Conservation (phyloP, 2,113 vertebrate species). For the Pteronura brasiliensis region DNA sequence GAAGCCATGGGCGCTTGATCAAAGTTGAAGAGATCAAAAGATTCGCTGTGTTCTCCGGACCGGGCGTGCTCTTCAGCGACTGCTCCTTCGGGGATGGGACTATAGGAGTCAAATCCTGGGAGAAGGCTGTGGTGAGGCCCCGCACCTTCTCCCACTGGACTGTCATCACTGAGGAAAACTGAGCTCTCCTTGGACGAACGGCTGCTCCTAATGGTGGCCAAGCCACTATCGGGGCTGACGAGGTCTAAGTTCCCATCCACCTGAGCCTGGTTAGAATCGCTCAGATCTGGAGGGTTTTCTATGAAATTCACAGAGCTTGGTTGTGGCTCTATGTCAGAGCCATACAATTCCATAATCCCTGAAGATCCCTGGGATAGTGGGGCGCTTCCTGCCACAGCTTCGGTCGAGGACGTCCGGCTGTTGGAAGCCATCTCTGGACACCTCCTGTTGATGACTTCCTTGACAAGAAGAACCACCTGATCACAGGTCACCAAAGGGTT, state of each 20-base stretch:
- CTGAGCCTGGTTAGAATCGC: conserved; percentile 82
- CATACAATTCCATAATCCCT: conserved; percentile 93
- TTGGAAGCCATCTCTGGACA: conserved; percentile 88
- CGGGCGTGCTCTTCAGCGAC: conserved; percentile 86
- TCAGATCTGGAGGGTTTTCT: conserved; percentile 85
- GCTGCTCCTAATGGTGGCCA: conserved; percentile 95
- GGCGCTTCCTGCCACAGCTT: conserved; percentile 95
- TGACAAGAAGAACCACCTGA: conserved; percentile 88
- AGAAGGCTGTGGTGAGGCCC: conserved; percentile 88
- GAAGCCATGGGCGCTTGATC: conserved; percentile 83
- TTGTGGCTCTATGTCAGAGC: conserved; percentile 91
- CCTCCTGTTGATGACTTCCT: conserved; percentile 88
- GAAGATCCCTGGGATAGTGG: conserved; percentile 96
- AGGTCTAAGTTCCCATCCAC: conserved; percentile 89
- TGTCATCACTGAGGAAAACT: conserved; percentile 96
- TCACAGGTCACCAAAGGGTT: conserved; percentile 83
- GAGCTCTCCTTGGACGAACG: conserved; percentile 96
- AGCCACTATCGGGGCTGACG: conserved; percentile 94
- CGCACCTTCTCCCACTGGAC: conserved; percentile 88
- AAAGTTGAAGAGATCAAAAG: conserved; percentile 90
- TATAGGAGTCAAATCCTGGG: conserved; percentile 87
- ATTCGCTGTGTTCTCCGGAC: conserved; percentile 80
- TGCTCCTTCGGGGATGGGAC: conserved; percentile 86
- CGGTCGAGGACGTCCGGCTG: conserved; percentile 95
- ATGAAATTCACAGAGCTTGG: conserved; percentile 84